Base-by-base conservation (phyloP, 2,888 invertebrate genomes). In the Prenolepis imparis region DNA sequence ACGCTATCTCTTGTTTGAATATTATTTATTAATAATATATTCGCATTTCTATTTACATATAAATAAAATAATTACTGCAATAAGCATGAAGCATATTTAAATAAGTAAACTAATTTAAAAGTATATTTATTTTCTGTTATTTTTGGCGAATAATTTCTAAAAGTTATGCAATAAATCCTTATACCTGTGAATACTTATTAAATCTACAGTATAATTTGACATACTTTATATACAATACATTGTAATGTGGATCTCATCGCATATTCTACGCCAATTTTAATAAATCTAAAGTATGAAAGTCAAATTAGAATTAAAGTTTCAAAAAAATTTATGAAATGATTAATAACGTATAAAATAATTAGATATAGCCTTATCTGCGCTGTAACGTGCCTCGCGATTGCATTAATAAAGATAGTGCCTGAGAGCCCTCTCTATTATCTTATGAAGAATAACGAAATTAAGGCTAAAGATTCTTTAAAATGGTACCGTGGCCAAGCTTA, bases 351-450 rank as follows among this genome's bases (percentile, higher is more conserved):
- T 63, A 52, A 15, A 5, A 52, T 68, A 36, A 82, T 64, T 59
- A 89, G 91, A 41, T 93, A 93, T 86, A 93, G 93, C 82, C 57
- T 91, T 2, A 83, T 85, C 28, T 94, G 94, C 64, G 92, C 90
- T 0, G 44, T 92, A 6, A 87, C 92, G 12, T 92, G 92, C 52
- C 83, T 91, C 18, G 68, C 89, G 64, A 83, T 93, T 64, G 90
- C 88, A 0, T 66, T 92, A 3, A 78, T 91, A 6, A 86, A 84
- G 72, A 87, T 92, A 36, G 52, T 93, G 18, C 93, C 93, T 1
- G 91, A 93, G 59, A 94, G 92, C 70, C 92, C 93, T 1, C 82
- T 92, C 9, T 87, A 92, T 82, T 88, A 92, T 86, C 77, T 93
- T 55, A 64, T 52, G 18, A 90, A 84, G 44, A 82, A 87, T 15